Evolutionary conservation across 2,888 invertebrate genomes (phyloP).

Genomic region (Idaea straminata): DNA sequence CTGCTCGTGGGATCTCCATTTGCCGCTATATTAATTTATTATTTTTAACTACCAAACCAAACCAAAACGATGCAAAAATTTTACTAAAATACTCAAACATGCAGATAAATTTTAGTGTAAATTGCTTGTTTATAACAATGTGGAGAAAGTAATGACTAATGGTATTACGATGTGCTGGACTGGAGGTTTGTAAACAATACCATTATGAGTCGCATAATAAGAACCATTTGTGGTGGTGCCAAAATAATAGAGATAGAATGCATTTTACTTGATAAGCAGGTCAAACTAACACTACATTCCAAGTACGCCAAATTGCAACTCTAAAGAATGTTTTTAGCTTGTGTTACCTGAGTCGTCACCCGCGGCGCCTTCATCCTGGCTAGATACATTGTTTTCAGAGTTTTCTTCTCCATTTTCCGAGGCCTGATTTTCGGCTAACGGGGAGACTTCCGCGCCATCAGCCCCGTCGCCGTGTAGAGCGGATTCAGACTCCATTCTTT

Average conservation of each 20-base stretch:
- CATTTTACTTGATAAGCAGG: background rate
- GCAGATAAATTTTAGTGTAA: background rate
- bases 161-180: background rate
- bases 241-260: background rate
- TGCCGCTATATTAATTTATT: conserved; percentile 41
- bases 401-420: conserved; percentile 56
- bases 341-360: conserved; percentile 32
- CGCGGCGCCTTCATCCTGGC: conserved; percentile 52
- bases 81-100: conserved; percentile 8
- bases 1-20: conserved; percentile 71
- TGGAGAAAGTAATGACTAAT: background rate
- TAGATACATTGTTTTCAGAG: conserved; percentile 60
- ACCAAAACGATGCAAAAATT: conserved; percentile 14
- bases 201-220: background rate
- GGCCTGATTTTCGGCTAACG: conserved; percentile 61
- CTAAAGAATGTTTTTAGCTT: background rate
- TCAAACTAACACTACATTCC: background rate
- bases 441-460: conserved; percentile 76
- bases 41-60: conserved; percentile 17
- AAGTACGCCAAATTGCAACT: background rate
- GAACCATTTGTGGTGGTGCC: background rate
- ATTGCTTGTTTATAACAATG: background rate
- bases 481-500: conserved; percentile 68
- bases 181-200: background rate
- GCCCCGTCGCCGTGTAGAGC: conserved; percentile 59